Evolutionary conservation across 2,113 vertebrate genomes (phyloP).

Genomic region (Ivindomyrus marchei): DNA sequence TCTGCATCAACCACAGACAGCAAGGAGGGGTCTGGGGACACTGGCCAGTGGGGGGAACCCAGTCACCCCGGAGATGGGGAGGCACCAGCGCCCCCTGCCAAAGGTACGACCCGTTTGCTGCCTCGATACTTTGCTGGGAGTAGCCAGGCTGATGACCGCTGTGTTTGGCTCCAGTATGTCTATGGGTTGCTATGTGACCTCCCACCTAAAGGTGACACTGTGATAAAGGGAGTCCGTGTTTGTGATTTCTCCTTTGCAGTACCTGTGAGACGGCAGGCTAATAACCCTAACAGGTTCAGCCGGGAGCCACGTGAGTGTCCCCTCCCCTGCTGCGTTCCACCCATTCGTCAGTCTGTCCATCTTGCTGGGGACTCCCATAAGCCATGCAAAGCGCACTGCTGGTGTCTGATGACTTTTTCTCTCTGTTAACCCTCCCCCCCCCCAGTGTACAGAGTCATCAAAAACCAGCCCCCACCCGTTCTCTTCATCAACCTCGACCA

Average conservation of each 20-base stretch:
- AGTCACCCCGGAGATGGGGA: conserved; percentile 33
- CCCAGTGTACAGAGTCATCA: conserved; percentile 78
- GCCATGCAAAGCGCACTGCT: not conserved
- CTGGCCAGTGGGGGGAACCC: conserved; percentile 40
- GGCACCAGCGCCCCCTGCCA: conserved; percentile 43
- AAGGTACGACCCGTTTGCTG: conserved; percentile 38
- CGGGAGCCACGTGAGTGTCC: conserved; percentile 67
- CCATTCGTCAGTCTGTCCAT: not conserved
- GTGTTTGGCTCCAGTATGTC: not conserved
- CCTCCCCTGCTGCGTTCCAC: not conserved
- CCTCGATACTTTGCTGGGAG: not conserved
- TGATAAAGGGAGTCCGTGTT: conserved; percentile 2
- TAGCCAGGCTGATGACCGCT: not conserved
- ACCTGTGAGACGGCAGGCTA: conserved; percentile 63
- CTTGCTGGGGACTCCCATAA: not conserved
- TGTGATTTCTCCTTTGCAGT: conserved; percentile 22
- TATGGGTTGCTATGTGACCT: not conserved
- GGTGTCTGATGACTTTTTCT: not conserved
- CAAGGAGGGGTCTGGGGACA: conserved; percentile 38
- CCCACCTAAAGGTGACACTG: not conserved
- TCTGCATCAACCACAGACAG: conserved; percentile 36
- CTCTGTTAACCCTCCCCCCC: not conserved
- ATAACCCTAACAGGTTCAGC: conserved; percentile 70
- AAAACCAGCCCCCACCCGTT: conserved; percentile 68
- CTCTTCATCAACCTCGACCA: conserved; percentile 81